Evolutionary conservation across 2,113 vertebrate species (phyloP), one percentile per base, ranked within the genome.

Genomic region (Seriola aureovittata): DNA sequence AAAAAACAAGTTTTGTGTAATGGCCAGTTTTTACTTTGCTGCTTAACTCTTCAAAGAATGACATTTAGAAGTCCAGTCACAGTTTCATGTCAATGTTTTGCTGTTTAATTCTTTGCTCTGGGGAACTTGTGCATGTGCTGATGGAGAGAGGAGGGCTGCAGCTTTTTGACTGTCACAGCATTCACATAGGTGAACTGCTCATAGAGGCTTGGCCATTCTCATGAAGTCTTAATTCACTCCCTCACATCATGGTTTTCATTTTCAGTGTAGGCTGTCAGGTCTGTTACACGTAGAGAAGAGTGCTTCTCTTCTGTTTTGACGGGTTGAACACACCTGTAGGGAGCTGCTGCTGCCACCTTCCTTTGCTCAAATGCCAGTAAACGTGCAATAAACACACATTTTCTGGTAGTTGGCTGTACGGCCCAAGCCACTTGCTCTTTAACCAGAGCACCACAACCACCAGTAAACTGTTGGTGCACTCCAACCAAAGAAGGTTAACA

Each of bases 401-500:
- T 19, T 94, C 89, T 11, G 89, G 90, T 32, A 91, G 36, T 5
- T 58, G 29, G 34, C 12, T 75, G 68, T 82, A 80, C 2, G 91
- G 89, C 29, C 82, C 88, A 16, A 7, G 46, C 0, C 12, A 77
- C 5, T 60, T 58, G 42, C 93, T 85, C 13, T 75, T 85, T 29
- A 52, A 23, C 95, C 94, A 96, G 83, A 94, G 92, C 13, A 88
- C 11, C 25, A 88, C 0, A 10, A 89, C 93, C 2, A 52, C 42
- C 34, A 95, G 36, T 8, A 94, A 50, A 82, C 95, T 95, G 82
- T 95, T 94, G 58, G 69, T 73, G 50, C 95, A 95, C 81, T 95
- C 91, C 40, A 94, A 29, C 94, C 94, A 96, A 10, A 95, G 75
- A 5, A 94, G 52, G 69, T 95, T 96, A 6, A 96, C 74, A 1